These are phyloP conservation scores for Poecile atricapillus DNA, from an alignment of 2,113 vertebrate genomes.

Conservation along the genomic window DNA sequence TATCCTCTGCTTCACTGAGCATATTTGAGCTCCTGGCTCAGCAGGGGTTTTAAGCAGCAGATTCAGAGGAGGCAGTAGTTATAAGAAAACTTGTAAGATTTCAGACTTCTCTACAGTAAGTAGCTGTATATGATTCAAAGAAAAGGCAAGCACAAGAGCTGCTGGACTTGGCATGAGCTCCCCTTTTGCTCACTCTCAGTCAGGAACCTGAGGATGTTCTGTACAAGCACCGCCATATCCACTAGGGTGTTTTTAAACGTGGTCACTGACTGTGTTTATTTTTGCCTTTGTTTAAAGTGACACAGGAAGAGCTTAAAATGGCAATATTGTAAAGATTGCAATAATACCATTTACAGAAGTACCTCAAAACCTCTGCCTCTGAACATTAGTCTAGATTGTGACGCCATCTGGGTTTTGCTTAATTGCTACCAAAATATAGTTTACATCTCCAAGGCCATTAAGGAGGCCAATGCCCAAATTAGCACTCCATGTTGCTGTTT, in stretches of 20 bases:
- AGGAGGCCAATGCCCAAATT: too few relatives aligned
- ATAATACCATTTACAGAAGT: not conserved
- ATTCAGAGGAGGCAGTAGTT: not conserved
- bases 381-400: not conserved
- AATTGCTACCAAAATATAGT: not conserved
- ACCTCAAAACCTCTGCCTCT: not conserved
- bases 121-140: not conserved
- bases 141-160: not conserved
- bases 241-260: rapidly evolving
- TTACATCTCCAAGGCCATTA: not conserved
- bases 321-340: not conserved
- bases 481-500: not conserved
- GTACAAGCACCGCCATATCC: rapidly evolving
- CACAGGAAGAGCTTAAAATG: not conserved
- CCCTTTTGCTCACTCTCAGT: not conserved
- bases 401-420: not conserved
- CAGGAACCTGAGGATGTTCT: not conserved
- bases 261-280: not conserved
- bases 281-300: not conserved
- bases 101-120: not conserved
- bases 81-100: not conserved
- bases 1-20: rapidly evolving
- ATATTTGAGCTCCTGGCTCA: not conserved
- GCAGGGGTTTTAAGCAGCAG: not conserved
- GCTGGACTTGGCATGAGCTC: not conserved